Base-by-base conservation (phyloP, 2,113 vertebrate species). In the Bos javanicus region DNA sequence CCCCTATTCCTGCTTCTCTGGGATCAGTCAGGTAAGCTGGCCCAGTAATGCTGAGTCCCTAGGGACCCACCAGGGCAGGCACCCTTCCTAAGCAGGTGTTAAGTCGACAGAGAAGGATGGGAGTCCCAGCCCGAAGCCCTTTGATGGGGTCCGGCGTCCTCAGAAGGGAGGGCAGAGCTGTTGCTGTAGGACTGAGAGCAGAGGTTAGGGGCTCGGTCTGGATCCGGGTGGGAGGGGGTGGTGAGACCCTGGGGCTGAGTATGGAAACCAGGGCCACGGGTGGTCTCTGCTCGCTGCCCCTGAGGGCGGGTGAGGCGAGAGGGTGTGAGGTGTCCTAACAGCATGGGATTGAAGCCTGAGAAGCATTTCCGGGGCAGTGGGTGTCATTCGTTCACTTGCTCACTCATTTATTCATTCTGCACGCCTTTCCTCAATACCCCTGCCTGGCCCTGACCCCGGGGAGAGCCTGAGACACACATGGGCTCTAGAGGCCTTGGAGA, bases 161-260 rank as follows among this genome's bases (percentile, higher is more conserved):
- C 17, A 0, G 90, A 67, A 50, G 82, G 54, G 39, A 13, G 4
- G 43, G n/a, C 30, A 54, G 23, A 43, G 8, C 28, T 23, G 33
- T 39, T n/a, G 39, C 39, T 26, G 21, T 16, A 26, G 78, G n/a
- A n/a, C 0, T 11, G 39, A 48, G 83, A 52, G 5, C n/a, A 13
- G 28, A 39, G 81, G 56, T 82, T 1, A 43, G 62, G 26, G 9
- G 2, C 30, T 7, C 4, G 2, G 90, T 59, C 2, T 25, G 60
- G 25, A 5, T 3, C 15, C 2, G 8, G 1, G 25, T 21, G 5
- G 28, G n/a, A 33, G 6, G 59, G 36, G 54, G 9, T 12, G 0
- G 0, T 0, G 28, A 71, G 83, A 28, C 2, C 9, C 13, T 3
- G 0, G 52, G 13, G 2, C 15, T 1, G 30, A 7, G 13, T 5